Conservation (phyloP, 2,888 invertebrate genomes). For the Drosophila conformis region DNA sequence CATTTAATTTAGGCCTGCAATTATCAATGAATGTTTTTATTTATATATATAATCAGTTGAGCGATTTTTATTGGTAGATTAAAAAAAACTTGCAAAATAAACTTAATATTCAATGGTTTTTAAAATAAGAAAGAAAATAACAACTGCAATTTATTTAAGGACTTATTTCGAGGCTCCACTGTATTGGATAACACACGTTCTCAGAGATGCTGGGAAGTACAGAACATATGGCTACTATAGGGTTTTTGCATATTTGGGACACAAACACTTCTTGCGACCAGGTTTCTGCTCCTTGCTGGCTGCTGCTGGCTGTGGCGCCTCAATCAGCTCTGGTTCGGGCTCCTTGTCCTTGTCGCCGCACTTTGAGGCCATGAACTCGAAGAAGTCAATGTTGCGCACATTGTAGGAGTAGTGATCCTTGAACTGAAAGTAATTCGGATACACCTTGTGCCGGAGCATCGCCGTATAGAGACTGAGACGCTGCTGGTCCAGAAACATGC, state of each 20-base stretch:
- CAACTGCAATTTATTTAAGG: not conserved
- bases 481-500: slow-evolving; percentile 67
- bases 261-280: slow-evolving; percentile 55
- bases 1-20: too few relatives aligned
- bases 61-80: too few relatives aligned
- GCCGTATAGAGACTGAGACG: slow-evolving; percentile 75
- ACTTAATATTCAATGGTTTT: not conserved
- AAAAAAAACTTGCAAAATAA: too few relatives aligned
- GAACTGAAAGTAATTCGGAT: slow-evolving; percentile 77
- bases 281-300: slow-evolving; percentile 13
- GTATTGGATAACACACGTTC: not conserved
- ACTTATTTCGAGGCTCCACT: not conserved
- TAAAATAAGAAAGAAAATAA: not conserved
- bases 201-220: not conserved
- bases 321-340: not conserved
- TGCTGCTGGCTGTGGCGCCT: not conserved
- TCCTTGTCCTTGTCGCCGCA: slow-evolving; percentile 61
- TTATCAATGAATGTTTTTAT: not conserved
- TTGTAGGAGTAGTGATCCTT: slow-evolving; percentile 55
- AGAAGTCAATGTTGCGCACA: slow-evolving; percentile 76
- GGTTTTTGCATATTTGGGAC: slow-evolving; percentile 60
- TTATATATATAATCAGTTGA: not conserved
- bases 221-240: slow-evolving; percentile 2
- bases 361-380: slow-evolving; percentile 70
- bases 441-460: slow-evolving; percentile 76